Percentiles rank a stretch among this genome's conserved stretches.
Evolutionary conservation across 2,888 invertebrate genomes (phyloP).

Genomic region (Chymomyza amoena): DNA sequence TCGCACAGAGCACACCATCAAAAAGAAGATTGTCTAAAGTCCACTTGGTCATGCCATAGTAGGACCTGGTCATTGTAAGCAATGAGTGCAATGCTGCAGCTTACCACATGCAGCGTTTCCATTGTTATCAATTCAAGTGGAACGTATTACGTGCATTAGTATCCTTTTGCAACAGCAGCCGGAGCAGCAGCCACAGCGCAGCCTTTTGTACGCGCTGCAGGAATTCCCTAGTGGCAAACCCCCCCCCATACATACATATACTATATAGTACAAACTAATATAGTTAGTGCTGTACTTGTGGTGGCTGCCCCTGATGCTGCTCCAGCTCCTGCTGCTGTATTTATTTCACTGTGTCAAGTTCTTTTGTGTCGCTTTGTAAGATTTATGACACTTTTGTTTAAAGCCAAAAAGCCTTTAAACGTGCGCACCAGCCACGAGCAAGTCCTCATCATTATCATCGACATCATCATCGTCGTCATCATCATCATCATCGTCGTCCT

Average conservation of each 20-base stretch:
- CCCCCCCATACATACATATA: too few species aligned
- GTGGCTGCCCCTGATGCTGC: slow-evolving; percentile 8
- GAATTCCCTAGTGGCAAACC: slow-evolving; percentile 4
- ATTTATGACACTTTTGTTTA: slow-evolving; percentile 74
- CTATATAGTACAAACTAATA: not conserved
- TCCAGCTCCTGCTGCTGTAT: slow-evolving; percentile 39
- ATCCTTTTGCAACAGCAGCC: slow-evolving; percentile 47
- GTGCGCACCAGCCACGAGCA: slow-evolving; percentile 17
- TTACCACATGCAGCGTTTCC: slow-evolving; percentile 24
- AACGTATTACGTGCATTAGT: slow-evolving; percentile 74
- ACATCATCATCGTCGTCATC: not conserved
- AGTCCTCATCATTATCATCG: not conserved
- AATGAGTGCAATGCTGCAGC: slow-evolving; percentile 7
- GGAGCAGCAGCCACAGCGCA: slow-evolving; percentile 1
- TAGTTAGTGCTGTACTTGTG: slow-evolving; percentile 23
- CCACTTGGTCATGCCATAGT: not conserved
- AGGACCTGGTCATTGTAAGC: slow-evolving; percentile 1
- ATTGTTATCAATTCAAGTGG: slow-evolving; percentile 67
- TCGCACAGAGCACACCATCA: not conserved
- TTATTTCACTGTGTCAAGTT: slow-evolving; percentile 66
- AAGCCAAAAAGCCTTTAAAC: slow-evolving; percentile 60
- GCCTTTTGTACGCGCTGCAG: slow-evolving; percentile 7
- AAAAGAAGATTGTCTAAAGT: not conserved
- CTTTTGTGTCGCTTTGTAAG: slow-evolving; percentile 65
- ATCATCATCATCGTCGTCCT: not conserved